Base-by-base conservation (phyloP, 1,140 invertebrate species). In the Drosophila cardini region DNA sequence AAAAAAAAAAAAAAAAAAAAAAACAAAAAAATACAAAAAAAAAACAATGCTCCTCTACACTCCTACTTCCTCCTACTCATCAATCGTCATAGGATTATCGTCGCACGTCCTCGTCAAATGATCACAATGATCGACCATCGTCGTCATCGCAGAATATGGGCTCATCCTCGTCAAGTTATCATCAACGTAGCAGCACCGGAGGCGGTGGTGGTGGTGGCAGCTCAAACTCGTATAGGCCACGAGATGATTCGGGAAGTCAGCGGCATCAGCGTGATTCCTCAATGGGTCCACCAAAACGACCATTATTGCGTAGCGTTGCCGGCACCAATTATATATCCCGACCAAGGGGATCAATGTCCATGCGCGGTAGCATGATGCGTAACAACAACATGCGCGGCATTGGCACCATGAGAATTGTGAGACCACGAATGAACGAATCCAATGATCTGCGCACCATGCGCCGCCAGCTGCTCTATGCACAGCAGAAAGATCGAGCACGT, bases 21-120 rank as follows among this genome's bases (percentile, higher is more conserved):
- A 86, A 72, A n/a, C n/a, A 72, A 65, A 45, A 64, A 76, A 71
- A 34, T 56, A 76, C 68, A 76, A 42, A 48, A 69, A 81, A 77
- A 58, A 63, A 86, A 72, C 72, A 69, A 87, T 89, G 84, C 80
- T 87, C 84, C 84, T 73, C 64, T 89, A 89, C 84, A 89, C 85
- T 80, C 53, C 82, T 89, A 89, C 85, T 80, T 48, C 82, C 85
- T 90, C 80, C 90, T 91, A 91, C 75, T 91, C 90, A 91, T 83
- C 75, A 90, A 89, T 89, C 86, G 79, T 89, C 90, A 91, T 86
- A 91, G 90, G 86, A 91, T 80, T 91, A 91, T 72, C 84, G 90
- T 78, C 90, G 90, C 38, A 90, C 81, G 32, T 77, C 86, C 53
- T 89, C 90, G 64, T 80, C 85, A 50, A 90, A 83, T 57, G 83